phyloP scores from a whole-genome alignment of 2,797 vertebrate species.

The Podarcis lilfordi region DNA sequence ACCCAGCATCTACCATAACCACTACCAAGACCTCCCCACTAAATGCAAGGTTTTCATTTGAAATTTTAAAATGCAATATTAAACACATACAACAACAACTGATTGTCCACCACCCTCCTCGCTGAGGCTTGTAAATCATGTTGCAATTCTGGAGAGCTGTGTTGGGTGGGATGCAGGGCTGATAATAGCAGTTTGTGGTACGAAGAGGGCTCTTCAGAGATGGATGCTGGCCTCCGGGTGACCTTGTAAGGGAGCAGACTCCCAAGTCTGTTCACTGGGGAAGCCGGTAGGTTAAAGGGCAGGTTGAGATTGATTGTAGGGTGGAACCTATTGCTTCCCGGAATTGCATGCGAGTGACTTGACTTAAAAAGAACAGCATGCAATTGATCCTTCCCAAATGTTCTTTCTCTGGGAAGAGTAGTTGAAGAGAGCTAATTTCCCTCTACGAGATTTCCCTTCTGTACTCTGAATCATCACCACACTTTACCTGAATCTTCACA shows the following conservation, averaged over 20 bases:
- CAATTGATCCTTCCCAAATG: not conserved
- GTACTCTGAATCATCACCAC: not conserved
- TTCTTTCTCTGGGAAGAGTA: not conserved
- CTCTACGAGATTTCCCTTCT: no score
- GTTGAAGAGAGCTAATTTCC: not conserved
- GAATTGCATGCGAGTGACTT: not conserved
- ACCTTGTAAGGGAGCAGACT: not conserved
- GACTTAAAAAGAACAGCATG: not conserved
- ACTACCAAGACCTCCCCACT: not conserved
- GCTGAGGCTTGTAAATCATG: slow-evolving; percentile 3
- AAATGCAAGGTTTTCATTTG: not conserved
- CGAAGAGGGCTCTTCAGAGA: not conserved
- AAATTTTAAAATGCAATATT: not conserved
- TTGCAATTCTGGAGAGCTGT: not conserved
- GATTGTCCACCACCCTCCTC: not conserved
- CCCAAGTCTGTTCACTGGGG: not conserved
- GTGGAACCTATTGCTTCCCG: not conserved
- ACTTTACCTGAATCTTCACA: not conserved
- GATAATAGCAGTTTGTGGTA: not conserved
- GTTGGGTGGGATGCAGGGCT: not conserved
- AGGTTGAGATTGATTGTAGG: not conserved
- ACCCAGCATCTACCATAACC: not conserved
- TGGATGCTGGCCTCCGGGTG: not conserved
- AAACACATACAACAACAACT: slow-evolving; percentile 17
- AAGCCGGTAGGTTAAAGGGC: not conserved